Percentiles rank a stretch among this genome's conserved stretches.
Evolutionary conservation across 2,797 vertebrate genomes (phyloP).

Genomic region (Pristis pectinata): DNA sequence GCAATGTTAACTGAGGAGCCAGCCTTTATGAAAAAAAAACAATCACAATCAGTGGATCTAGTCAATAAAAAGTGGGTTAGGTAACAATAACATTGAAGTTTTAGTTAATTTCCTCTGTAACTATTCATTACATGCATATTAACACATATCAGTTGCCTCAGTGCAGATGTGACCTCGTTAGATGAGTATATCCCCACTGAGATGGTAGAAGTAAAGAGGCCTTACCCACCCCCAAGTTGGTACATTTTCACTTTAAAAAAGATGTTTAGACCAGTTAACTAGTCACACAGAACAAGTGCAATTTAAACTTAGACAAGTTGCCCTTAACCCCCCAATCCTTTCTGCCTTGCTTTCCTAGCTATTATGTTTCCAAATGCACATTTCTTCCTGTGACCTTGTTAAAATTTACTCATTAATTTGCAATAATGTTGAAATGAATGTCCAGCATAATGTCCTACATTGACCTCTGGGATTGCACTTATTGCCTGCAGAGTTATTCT

Average conservation of each 20-base stretch:
- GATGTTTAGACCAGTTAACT: background rate
- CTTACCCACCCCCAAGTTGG: background rate
- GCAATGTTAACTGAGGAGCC: background rate
- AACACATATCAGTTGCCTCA: constrained; percentile 1
- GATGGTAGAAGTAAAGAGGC: background rate
- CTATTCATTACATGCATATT: background rate
- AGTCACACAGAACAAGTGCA: background rate
- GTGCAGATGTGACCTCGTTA: background rate
- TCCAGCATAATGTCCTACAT: background rate
- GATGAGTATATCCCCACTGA: background rate
- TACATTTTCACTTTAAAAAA: background rate
- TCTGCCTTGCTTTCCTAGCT: background rate
- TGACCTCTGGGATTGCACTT: background rate
- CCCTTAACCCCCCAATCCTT: background rate
- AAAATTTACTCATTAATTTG: background rate
- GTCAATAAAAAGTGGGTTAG: background rate
- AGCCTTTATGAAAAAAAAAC: background rate
- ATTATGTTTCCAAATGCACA: background rate
- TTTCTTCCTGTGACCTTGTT: background rate
- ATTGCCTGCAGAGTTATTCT: background rate
- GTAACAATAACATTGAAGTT: background rate
- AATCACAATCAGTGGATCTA: background rate
- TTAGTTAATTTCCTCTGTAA: background rate
- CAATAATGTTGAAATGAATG: background rate
- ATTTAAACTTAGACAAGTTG: background rate